Percentiles rank a stretch among this genome's conserved stretches.
phyloP scores from a whole-genome alignment of 2,888 invertebrate species.

The Escarpia spicata region DNA sequence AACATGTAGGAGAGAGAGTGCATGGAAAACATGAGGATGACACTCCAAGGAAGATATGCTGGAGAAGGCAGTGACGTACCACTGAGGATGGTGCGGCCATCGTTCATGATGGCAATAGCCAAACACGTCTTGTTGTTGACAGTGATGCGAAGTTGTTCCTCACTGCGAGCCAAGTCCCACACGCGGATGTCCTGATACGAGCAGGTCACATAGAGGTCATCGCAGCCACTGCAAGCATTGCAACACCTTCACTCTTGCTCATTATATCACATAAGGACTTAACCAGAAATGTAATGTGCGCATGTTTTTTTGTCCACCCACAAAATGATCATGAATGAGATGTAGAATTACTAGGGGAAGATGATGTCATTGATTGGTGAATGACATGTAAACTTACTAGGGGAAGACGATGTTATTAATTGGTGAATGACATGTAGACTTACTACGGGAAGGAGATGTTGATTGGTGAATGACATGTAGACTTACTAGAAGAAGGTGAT shows the following conservation, averaged over 20 bases:
- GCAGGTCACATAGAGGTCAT: conserved; percentile 87
- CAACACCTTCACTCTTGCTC: neutral
- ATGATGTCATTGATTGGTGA: conserved; percentile 81
- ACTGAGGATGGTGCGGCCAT: conserved; percentile 83
- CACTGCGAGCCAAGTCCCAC: conserved; percentile 81
- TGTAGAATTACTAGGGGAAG: conserved; percentile 79
- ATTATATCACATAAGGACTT: neutral
- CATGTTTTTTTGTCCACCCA: too few species aligned
- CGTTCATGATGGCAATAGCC: conserved; percentile 78
- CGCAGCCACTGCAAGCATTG: conserved; percentile 56
- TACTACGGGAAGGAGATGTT: conserved; percentile 80
- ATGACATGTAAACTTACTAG: conserved; percentile 71
- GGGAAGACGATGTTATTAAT: conserved; percentile 88
- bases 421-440: conserved; percentile 77
- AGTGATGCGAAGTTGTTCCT: conserved; percentile 83
- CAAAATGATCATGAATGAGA: conserved; percentile 62
- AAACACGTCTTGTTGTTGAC: conserved; percentile 90
- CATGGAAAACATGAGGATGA: too few species aligned
- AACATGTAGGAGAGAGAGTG: too few species aligned
- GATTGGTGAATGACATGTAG: conserved; percentile 69
- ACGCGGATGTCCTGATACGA: conserved; percentile 86
- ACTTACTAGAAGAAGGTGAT: conserved; percentile 84
- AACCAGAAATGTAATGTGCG: neutral
- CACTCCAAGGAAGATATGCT: too few species aligned
- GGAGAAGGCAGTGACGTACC: conserved; percentile 59